Percentiles rank a stretch among this genome's conserved stretches.
These are phyloP conservation scores for Blera fallax DNA, from an alignment of 2,888 invertebrate species.

Conservation along the genomic window DNA sequence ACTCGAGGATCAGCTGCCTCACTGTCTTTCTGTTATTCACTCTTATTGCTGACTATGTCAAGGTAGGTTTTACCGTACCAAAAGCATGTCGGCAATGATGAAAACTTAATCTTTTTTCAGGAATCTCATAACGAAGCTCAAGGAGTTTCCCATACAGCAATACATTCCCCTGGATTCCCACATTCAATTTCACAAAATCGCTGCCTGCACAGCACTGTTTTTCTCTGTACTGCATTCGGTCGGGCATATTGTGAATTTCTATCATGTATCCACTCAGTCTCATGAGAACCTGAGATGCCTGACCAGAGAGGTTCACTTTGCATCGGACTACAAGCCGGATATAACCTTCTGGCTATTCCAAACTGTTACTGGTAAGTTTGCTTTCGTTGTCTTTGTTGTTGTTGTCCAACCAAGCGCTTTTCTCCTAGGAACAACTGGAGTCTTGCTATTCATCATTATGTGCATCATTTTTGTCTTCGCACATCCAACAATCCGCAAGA, in stretches of 20 bases:
- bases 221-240: constrained; percentile 96
- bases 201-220: constrained; percentile 96
- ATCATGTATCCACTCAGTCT: constrained; percentile 97
- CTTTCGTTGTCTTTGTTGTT: not conserved
- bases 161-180: constrained; percentile 97
- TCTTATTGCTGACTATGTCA: constrained; percentile 96
- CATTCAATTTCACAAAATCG: constrained; percentile 98
- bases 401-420: not conserved
- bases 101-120: constrained; percentile 84
- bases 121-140: constrained; percentile 94
- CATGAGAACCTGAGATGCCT: constrained; percentile 95
- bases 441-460: constrained; percentile 94
- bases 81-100: not conserved
- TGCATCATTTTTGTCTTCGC: constrained; percentile 98
- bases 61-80: constrained; percentile 76
- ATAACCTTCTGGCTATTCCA: constrained; percentile 98
- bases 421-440: constrained; percentile 90
- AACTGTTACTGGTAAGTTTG: constrained; percentile 91
- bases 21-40: constrained; percentile 95
- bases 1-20: constrained; percentile 97
- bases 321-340: constrained; percentile 96
- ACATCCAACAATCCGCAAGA: constrained; percentile 94
- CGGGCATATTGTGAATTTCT: constrained; percentile 98
- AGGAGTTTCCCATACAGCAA: constrained; percentile 96
- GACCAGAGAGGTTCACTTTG: constrained; percentile 96